phyloP scores from a whole-genome alignment of 2,113 vertebrate species.

The Tylochromis polylepis region DNA sequence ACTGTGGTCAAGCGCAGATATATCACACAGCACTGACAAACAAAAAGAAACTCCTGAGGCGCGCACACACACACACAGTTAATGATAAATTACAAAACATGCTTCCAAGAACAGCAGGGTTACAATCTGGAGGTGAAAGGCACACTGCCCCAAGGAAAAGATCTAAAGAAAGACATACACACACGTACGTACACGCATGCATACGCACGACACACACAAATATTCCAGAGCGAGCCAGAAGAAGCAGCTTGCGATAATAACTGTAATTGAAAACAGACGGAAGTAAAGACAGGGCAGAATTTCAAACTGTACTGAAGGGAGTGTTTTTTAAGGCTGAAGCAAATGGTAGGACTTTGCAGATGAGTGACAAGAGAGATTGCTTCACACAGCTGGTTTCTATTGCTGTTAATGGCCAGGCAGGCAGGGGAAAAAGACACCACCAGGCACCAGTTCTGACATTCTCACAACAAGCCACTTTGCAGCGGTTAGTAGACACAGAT shows the following conservation, averaged over 20 bases:
- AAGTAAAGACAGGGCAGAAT: slow-evolving; percentile 49
- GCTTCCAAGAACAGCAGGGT: slow-evolving; percentile 59
- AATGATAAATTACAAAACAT: slow-evolving; percentile 36
- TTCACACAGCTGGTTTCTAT: slow-evolving; percentile 68
- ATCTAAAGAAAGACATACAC: slow-evolving; percentile 39
- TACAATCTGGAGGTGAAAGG: slow-evolving; percentile 49
- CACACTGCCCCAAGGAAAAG: slow-evolving; percentile 31
- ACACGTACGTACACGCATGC: neutral
- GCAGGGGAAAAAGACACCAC: slow-evolving; percentile 35
- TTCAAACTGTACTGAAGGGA: slow-evolving; percentile 38
- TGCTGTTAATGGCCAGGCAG: slow-evolving; percentile 36
- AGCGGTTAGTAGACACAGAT: slow-evolving; percentile 25
- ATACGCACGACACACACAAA: slow-evolving; percentile 15
- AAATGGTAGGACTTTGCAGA: slow-evolving; percentile 41
- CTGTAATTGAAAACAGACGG: slow-evolving; percentile 66
- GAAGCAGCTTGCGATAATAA: slow-evolving; percentile 71
- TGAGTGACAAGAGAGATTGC: slow-evolving; percentile 43
- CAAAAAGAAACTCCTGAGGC: neutral
- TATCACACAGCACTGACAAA: slow-evolving; percentile 16
- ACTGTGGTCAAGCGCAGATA: slow-evolving; percentile 41
- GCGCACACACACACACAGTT: neutral
- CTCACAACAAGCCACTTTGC: slow-evolving; percentile 44
- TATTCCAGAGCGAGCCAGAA: slow-evolving; percentile 23
- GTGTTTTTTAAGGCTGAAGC: slow-evolving; percentile 49
- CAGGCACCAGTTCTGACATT: slow-evolving; percentile 33